phyloP scores from a whole-genome alignment of 2,797 vertebrate genomes.

The Phoebastria nigripes region DNA sequence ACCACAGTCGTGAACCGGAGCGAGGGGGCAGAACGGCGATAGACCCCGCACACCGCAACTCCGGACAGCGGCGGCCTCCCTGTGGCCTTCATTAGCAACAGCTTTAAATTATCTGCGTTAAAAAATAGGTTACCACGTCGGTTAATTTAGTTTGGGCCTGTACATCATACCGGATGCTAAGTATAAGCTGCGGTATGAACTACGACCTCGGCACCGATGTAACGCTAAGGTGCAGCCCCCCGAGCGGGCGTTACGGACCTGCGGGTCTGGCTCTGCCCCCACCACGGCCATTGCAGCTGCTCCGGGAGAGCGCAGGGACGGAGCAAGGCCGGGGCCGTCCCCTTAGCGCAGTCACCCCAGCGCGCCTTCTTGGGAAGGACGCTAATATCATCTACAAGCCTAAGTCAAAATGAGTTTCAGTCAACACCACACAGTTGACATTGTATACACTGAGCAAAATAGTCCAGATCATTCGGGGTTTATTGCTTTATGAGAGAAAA shows the following conservation, averaged over 20 bases:
- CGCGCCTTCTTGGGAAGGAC: not conserved
- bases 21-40: not conserved
- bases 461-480: too few relatives aligned
- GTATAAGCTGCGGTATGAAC: fast-evolving
- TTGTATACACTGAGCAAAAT: fast-evolving
- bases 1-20: not conserved
- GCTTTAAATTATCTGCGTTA: too few relatives aligned
- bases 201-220: fast-evolving
- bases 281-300: not conserved
- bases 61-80: not conserved
- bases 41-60: too few relatives aligned
- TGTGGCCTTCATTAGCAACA: too few relatives aligned
- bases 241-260: not conserved
- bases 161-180: fast-evolving
- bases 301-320: not conserved
- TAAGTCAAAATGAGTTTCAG: fast-evolving
- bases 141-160: fast-evolving
- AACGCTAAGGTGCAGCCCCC: fast-evolving
- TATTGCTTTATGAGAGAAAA: not conserved
- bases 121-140: fast-evolving
- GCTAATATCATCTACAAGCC: fast-evolving
- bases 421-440: fast-evolving
- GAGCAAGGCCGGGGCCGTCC: not conserved
- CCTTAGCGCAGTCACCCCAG: not conserved
- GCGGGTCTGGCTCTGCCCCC: not conserved